phyloP scores from a whole-genome alignment of 2,888 invertebrate species.

The Cantharis nigra region DNA sequence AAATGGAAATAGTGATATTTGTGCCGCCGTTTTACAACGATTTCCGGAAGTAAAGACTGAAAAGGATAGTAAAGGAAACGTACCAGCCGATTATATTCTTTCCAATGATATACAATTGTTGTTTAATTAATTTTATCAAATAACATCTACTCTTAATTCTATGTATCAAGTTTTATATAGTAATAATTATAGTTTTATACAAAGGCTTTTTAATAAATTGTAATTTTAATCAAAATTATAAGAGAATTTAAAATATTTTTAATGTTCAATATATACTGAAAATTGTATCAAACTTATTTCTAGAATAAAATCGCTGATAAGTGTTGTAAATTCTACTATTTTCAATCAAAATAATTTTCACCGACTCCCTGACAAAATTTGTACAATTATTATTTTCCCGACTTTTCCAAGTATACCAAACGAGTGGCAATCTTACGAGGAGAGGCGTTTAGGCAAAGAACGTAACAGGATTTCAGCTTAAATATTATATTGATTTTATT shows the following conservation, averaged over 20 bases:
- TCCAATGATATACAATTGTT: conserved; percentile 21
- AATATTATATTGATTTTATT: conserved; percentile 2
- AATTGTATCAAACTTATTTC: not conserved
- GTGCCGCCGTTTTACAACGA: conserved; percentile 53
- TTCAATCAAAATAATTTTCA: too few relatives aligned
- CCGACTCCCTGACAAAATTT: too few relatives aligned
- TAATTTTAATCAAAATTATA: not conserved
- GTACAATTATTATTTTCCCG: too few relatives aligned
- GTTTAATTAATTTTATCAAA: not conserved
- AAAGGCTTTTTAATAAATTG: not conserved
- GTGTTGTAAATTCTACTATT: not conserved
- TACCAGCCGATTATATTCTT: conserved; percentile 36
- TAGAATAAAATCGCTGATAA: not conserved
- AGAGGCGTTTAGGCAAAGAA: not conserved
- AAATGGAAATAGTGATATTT: conserved; percentile 58
- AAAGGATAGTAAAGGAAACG: conserved; percentile 36
- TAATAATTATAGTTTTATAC: not conserved
- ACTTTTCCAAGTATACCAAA: too few relatives aligned
- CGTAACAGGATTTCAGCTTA: not conserved
- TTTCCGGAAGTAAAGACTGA: conserved; percentile 51
- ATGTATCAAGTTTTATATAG: not conserved
- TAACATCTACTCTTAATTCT: not conserved
- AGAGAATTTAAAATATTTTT: not conserved
- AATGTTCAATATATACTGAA: not conserved
- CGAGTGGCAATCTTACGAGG: not conserved